Base-by-base conservation (phyloP, 2,113 vertebrate genomes). In the Nothocercus nigrocapillus region DNA sequence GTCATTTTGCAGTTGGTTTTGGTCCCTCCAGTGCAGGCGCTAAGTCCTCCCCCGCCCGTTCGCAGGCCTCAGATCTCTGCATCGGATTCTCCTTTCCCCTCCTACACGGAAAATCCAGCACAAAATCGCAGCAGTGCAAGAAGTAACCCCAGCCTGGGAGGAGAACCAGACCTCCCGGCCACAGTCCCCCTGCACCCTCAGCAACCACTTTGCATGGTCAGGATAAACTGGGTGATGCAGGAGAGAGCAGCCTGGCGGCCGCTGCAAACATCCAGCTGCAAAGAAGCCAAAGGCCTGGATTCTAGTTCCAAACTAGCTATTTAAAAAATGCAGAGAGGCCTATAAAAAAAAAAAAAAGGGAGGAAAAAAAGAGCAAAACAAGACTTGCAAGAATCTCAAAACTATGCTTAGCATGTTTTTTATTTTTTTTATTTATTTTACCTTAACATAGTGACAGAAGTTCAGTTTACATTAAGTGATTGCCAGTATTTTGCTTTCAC, bases 101-200 rank as follows among this genome's bases (percentile, higher is more conserved):
- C 22, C 8, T 2, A 10, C 5, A 17, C 36, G 30, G 32, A 58
- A 82, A 91, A 77, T 0, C 0, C 34, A 13, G 15, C 0, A 0
- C 3, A 15, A 53, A 75, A 38, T 20, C 0, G 0, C 56, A 42
- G 51, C 0, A 1, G 22, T 38, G 68, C 72, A 67, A 0, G 0
- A 78, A 25, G 54, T 16, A 62, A n/a, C 32, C 17, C 11, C 19
- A 18, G 47, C 18, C 1, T 1, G 54, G 54, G 10, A 56, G 13
- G 2, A 40, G 3, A 19, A 6, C 10, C 2, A 0, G 47, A 51
- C 27, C 5, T 12, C 28, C 0, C 3, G 15, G 34, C 45, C 54
- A 32, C 32, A 56, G 42, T 14, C 36, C 47, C 64, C 42, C 19
- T 40, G 58, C 2, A 3, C 7, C 21, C 32, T 32, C 34, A 21